phyloP scores from a whole-genome alignment of 2,113 vertebrate species.

The Epinephelus fuscoguttatus region DNA sequence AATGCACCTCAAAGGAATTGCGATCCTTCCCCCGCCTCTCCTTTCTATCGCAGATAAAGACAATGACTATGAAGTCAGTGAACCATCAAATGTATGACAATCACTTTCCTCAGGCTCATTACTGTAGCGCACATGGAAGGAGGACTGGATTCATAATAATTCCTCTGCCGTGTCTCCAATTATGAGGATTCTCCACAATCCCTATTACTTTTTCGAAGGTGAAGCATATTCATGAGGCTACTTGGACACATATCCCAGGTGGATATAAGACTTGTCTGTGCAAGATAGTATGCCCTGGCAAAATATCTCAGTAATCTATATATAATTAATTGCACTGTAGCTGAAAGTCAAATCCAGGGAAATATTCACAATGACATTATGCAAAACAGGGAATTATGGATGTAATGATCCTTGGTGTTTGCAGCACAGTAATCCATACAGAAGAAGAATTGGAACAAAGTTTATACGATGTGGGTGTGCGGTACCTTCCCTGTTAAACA shows the following conservation, averaged over 20 bases:
- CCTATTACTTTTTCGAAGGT: constrained; percentile 49
- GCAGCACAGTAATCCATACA: constrained; percentile 44
- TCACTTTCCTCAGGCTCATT: constrained; percentile 76
- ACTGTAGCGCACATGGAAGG: constrained; percentile 52
- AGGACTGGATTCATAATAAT: constrained; percentile 59
- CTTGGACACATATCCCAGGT: constrained; percentile 30
- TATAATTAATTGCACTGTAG: constrained; percentile 64
- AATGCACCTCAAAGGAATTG: constrained; percentile 78
- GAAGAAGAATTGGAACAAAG: constrained; percentile 42
- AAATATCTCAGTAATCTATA: constrained; percentile 36
- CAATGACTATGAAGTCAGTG: constrained; percentile 74
- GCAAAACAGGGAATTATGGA: constrained; percentile 72
- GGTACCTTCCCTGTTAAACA: constrained; percentile 35
- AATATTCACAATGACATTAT: constrained; percentile 69
- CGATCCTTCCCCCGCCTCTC: constrained; percentile 58
- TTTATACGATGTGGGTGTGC: constrained; percentile 24
- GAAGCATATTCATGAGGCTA: constrained; percentile 61
- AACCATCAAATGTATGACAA: constrained; percentile 77
- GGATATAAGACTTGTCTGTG: constrained; percentile 39
- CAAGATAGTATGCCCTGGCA: constrained; percentile 35
- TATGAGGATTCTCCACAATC: constrained; percentile 47
- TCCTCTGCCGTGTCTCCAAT: constrained; percentile 54
- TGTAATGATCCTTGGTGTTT: constrained; percentile 65
- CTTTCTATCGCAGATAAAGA: constrained; percentile 73
- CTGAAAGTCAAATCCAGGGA: constrained; percentile 63